Percentiles rank a stretch among this genome's conserved stretches.
Evolutionary conservation across 2,113 vertebrate species (phyloP).

Genomic region (Pseudolaguvia tuberculata): DNA sequence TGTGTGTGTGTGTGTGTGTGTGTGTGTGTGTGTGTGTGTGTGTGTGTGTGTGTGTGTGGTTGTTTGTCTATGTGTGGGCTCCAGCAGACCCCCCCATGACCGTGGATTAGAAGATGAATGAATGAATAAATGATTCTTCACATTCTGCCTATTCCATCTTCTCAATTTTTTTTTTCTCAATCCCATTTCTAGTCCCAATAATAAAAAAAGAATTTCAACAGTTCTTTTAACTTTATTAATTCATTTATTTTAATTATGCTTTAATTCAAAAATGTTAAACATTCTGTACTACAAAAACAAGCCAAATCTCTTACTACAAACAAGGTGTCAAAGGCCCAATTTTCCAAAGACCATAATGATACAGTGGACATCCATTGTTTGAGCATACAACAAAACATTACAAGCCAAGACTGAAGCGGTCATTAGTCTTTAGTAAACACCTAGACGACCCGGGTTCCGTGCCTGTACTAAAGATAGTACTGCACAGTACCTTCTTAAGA

Average conservation of each 20-base stretch:
- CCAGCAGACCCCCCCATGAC: too few species aligned
- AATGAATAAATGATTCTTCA: too few species aligned
- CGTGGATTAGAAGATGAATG: too few species aligned
- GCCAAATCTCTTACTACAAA: slow-evolving; percentile 1
- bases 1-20: too few species aligned
- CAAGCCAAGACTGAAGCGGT: slow-evolving; percentile 28
- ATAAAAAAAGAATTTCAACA: too few species aligned
- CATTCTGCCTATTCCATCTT: too few species aligned
- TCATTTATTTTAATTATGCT: neutral
- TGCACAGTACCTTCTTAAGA: slow-evolving; percentile 25
- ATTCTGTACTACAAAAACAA: neutral
- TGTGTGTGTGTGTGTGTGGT: too few species aligned
- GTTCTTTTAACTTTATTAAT: too few species aligned
- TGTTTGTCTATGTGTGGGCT: too few species aligned
- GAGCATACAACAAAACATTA: slow-evolving; percentile 34
- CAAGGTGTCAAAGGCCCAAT: neutral
- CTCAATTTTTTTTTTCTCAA: too few species aligned
- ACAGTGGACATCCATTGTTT: slow-evolving; percentile 22
- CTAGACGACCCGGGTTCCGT: slow-evolving; percentile 20
- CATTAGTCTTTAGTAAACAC: slow-evolving; percentile 35
- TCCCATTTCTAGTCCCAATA: too few species aligned
- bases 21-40: too few species aligned
- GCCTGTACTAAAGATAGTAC: slow-evolving; percentile 36
- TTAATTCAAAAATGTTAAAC: neutral
- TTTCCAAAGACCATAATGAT: slow-evolving; percentile 31